These are phyloP conservation scores for Hapalemur alaotrensis DNA, from an alignment of 2,797 vertebrate species.

Conservation along the genomic window DNA sequence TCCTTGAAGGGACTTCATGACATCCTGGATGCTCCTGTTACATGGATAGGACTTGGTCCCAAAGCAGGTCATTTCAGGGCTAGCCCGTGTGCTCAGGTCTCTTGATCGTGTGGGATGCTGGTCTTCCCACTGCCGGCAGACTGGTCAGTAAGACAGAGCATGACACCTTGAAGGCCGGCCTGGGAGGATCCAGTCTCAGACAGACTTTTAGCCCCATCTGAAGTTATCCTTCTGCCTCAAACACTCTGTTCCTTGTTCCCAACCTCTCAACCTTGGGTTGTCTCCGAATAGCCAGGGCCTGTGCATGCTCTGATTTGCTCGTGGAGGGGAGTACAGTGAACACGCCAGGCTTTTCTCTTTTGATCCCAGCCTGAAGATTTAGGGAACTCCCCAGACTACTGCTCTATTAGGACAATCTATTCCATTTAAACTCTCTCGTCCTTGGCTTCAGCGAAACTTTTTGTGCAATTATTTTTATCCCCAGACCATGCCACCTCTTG, in stretches of 20 bases:
- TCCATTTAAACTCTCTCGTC: not conserved
- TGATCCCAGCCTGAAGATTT: not conserved
- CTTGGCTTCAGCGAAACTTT: not conserved
- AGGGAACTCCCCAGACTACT: not conserved
- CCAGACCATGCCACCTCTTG: not conserved
- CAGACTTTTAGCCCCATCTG: not conserved
- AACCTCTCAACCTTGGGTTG: not conserved
- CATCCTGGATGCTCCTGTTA: not conserved
- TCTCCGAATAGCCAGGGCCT: not conserved
- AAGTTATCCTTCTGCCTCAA: not conserved
- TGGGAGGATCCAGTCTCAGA: not conserved
- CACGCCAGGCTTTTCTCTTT: not conserved
- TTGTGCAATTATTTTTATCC: not conserved
- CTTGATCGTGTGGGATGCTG: not conserved
- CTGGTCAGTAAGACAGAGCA: not conserved
- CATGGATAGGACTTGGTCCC: not conserved
- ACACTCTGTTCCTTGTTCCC: not conserved
- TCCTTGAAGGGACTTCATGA: not conserved
- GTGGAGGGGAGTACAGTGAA: not conserved
- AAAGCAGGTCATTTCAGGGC: not conserved
- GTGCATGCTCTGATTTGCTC: not conserved
- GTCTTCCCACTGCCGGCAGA: not conserved
- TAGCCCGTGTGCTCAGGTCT: not conserved
- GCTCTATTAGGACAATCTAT: not conserved
- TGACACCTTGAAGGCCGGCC: not conserved